Conservation (phyloP, 2,888 invertebrate species). For the Pasiphila rectangulata region DNA sequence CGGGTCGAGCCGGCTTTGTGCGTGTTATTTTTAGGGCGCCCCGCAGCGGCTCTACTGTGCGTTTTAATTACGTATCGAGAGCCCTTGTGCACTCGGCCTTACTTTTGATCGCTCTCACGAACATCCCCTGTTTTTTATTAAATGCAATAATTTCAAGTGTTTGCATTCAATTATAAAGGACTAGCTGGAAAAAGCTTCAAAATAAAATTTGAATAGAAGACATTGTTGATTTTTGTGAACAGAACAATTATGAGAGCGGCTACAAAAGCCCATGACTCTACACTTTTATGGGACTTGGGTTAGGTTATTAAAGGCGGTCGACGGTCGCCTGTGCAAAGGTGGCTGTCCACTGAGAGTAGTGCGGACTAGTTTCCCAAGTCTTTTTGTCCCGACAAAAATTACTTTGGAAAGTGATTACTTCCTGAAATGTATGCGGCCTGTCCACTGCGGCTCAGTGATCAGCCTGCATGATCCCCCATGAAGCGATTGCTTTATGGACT, state of each 20-base stretch:
- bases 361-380: too few species aligned
- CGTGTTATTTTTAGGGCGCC: constrained; percentile 39
- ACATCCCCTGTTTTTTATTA: constrained; percentile 20
- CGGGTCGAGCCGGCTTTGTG: constrained; percentile 34
- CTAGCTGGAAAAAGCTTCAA: background rate
- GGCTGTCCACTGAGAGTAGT: too few species aligned
- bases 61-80: constrained; percentile 43
- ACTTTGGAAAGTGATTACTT: too few species aligned
- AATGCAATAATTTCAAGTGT: constrained; percentile 26
- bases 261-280: too few species aligned
- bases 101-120: constrained; percentile 24
- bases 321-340: too few species aligned
- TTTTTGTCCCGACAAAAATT: too few species aligned
- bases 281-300: background rate
- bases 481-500: too few species aligned
- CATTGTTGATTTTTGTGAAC: constrained; percentile 2
- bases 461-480: too few species aligned
- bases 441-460: too few species aligned
- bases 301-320: background rate
- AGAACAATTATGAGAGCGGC: background rate
- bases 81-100: constrained; percentile 18
- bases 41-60: constrained; percentile 46
- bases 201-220: background rate
- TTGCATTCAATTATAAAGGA: constrained; percentile 24
- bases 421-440: too few species aligned